These are phyloP conservation scores for Melangyna quadrimaculata DNA, from an alignment of 2,888 invertebrate genomes.

Conservation along the genomic window DNA sequence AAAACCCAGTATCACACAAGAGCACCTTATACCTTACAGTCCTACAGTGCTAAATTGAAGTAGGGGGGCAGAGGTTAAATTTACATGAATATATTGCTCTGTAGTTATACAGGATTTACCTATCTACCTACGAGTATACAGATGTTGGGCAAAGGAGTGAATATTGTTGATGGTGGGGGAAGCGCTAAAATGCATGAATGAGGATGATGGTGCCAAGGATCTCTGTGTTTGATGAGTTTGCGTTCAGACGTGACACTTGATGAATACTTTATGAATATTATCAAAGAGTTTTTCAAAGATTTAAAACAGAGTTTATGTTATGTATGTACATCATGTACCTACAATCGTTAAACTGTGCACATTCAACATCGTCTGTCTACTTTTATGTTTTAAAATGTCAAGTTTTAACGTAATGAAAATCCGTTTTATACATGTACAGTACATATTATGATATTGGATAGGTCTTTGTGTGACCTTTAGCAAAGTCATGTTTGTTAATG, in stretches of 20 bases:
- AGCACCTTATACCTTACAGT: too few species aligned
- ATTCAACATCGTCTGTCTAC: not conserved
- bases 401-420: not conserved
- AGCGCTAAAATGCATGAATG: not conserved
- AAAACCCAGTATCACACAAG: conserved; percentile 25
- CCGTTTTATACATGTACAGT: too few species aligned
- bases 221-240: conserved; percentile 55
- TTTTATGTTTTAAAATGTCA: not conserved
- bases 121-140: not conserved
- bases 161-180: not conserved
- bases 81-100: conserved; percentile 31
- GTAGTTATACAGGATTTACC: not conserved
- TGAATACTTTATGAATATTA: conserved; percentile 52
- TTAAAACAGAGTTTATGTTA: conserved; percentile 9
- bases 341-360: not conserved
- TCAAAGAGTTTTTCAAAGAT: conserved; percentile 37
- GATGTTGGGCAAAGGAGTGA: not conserved
- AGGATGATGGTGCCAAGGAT: conserved; percentile 20
- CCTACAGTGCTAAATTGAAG: not conserved
- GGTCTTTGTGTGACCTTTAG: not conserved
- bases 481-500: conserved; percentile 11
- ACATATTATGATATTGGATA: not conserved
- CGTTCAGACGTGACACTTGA: conserved; percentile 52
- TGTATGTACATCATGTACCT: not conserved
- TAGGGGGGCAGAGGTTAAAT: conserved; percentile 2